Base-by-base conservation (phyloP, 1,140 invertebrate species). In the Luehdorfia chinensis region DNA sequence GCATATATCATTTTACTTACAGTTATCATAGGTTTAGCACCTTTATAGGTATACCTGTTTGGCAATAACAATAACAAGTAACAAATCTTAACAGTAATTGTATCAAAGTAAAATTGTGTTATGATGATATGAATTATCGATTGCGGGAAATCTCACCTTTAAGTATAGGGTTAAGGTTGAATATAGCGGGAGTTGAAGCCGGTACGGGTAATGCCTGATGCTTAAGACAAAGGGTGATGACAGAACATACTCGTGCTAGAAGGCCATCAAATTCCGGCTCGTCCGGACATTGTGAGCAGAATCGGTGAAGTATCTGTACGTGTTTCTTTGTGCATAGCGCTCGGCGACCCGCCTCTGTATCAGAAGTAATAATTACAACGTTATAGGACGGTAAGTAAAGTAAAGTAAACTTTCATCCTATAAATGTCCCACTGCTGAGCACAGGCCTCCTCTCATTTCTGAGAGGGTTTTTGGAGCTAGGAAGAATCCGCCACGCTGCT, bases 271-370 rank as follows among this genome's bases (percentile, higher is more conserved):
- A 92, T 4, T 86, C 75, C 37, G 90, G 90, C 55, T 92, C 90
- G 59, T 92, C 90, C 1, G 92, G 92, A 64, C 91, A 92, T 28
- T 87, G 87, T 0, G 81, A 87, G 59, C 90, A 91, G 73, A 93
- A 93, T 51, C 89, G 87, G 69, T 92, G 88, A 2, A 93, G 71
- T 8, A 89, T 77, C 45, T 88, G 87, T 25, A 92, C 83, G 39
- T 91, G 90, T 70, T 91, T 90, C 59, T 90, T 90, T 12, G 87
- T 83, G 48, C 90, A 89, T 44, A 93, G 78, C 7, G 88, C 88
- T 52, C 89, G 87, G 27, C 89, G 87, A 7, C 91, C 91, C 7
- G 87, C 75, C 59, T 90, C 91, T 92, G 70, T 62, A 84, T n/a
- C 61, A 39, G 8, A 32, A 15, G 18, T 8, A 1, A 33, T 9